phyloP scores from a whole-genome alignment of 2,888 invertebrate genomes.

The Caenorhabditis parvicauda region DNA sequence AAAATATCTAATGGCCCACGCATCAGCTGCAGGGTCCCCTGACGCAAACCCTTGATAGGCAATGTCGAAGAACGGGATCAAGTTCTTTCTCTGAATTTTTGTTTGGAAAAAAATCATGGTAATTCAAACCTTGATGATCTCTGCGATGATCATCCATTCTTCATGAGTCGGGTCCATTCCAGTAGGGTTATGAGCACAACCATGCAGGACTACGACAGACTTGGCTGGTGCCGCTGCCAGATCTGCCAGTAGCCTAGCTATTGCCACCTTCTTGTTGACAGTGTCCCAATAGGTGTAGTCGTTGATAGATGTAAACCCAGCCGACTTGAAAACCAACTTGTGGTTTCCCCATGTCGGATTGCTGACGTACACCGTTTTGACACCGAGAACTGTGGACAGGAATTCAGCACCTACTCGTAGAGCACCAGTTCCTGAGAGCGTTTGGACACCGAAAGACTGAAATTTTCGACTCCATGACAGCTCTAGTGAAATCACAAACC shows the following conservation, averaged over 20 bases:
- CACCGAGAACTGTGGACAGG: conserved; percentile 71
- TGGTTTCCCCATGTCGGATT: conserved; percentile 96
- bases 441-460: conserved; percentile 71
- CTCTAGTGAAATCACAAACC: conserved; percentile 60
- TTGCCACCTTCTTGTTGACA: conserved; percentile 73
- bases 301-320: conserved; percentile 76
- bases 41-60: conserved; percentile 81
- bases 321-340: conserved; percentile 78
- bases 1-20: conserved; percentile 77
- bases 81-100: conserved; percentile 26
- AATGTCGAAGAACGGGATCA: conserved; percentile 55
- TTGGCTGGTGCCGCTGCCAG: conserved; percentile 10
- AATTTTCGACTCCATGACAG: background rate
- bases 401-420: conserved; percentile 86
- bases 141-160: conserved; percentile 85
- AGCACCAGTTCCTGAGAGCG: conserved; percentile 88
- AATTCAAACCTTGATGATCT: conserved; percentile 74
- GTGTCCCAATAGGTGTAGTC: conserved; percentile 86
- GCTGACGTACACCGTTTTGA: conserved; percentile 74
- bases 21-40: conserved; percentile 86
- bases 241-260: conserved; percentile 73
- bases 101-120: background rate
- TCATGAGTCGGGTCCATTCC: conserved; percentile 89
- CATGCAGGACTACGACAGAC: conserved; percentile 84
- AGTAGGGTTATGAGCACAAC: conserved; percentile 97